Evolutionary conservation across 2,888 invertebrate species (phyloP), one percentile per base, ranked within the genome.

Genomic region (Hyppa rectilinea): DNA sequence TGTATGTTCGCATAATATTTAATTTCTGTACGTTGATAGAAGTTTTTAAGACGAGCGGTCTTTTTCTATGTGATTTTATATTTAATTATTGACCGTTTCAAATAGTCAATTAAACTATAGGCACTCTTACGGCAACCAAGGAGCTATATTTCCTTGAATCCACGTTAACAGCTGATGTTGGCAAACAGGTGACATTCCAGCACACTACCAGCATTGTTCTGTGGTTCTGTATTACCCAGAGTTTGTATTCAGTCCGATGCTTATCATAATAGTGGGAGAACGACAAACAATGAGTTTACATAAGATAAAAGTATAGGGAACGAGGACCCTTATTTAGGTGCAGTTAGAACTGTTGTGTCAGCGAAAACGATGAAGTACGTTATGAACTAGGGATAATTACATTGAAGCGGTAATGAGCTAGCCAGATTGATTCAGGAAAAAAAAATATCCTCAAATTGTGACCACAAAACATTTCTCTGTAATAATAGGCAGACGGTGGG

Each of bases 241-340:
- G 50, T 60, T 52, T 71, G 52, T 50, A 31, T 45, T 29, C 23
- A 34, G 55, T 38, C 60, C 55, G 68, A 78, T 75, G 66, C 47
- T 68, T 81, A 81, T 81, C 82, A 29, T 60, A 67, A 70, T 59
- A 67, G 64, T 72, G 79, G 52, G 81, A 78, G 69, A 79, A 65
- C 49, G 23, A 17, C 50, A 75, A 49, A 80, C 80, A 81, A 80
- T 81, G 62, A 64, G 59, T 65, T 76, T 80, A 68, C 72, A 65
- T 65, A 62, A 72, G 58, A 76, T 76, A 62, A 65, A 58, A 76
- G 40, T 63, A 47, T 56, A 62, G 50, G 62, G 36, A 55, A 49
- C 59, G 47, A 47, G 34, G 29, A 43, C 66, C 75, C 34, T 67
- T 45, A 59, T 29, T 68, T 68, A 75, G 23, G 12, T 62, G 50